phyloP scores from a whole-genome alignment of 53 echinoderm and acorn worm species.

The Holothuria scabra region DNA sequence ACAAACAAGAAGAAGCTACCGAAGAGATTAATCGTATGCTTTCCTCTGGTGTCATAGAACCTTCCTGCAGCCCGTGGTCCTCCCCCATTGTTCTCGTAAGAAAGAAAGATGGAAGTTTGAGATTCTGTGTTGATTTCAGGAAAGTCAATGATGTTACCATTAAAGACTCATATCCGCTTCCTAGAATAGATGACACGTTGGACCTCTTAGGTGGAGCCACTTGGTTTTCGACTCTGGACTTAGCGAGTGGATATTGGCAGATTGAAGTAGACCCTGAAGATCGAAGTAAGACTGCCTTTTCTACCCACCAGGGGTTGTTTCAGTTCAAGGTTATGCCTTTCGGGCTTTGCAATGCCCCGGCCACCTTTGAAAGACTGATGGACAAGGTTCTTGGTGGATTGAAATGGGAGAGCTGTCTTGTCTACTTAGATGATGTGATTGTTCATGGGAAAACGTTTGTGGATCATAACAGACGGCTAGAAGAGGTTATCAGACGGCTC shows the following conservation, averaged over 20 bases:
- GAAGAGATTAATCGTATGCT: not conserved
- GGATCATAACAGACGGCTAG: not conserved
- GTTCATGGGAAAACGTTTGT: not conserved
- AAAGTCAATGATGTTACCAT: slow-evolving; percentile 16
- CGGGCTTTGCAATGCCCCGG: no score
- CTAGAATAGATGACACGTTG: slow-evolving; percentile 20
- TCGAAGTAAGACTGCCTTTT: slow-evolving; percentile 8
- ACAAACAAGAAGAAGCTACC: slow-evolving; percentile 21
- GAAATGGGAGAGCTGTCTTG: slow-evolving; percentile 25
- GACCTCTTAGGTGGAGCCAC: slow-evolving; percentile 2
- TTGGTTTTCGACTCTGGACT: slow-evolving; percentile 24
- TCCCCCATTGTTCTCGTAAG: slow-evolving; percentile 5
- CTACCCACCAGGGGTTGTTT: slow-evolving; percentile 21
- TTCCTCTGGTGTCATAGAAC: not conserved
- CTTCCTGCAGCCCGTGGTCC: slow-evolving; percentile 14
- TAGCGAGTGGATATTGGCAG: slow-evolving; percentile 38
- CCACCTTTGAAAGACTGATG: slow-evolving; percentile 20
- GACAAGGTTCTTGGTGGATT: slow-evolving; percentile 9
- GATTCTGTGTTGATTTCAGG: slow-evolving; percentile 1
- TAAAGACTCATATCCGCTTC: no score
- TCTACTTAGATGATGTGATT: slow-evolving; percentile 19
- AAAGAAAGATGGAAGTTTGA: not conserved
- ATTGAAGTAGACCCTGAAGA: slow-evolving; percentile 5
- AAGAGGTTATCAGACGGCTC: not conserved
- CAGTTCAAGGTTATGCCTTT: no score